Evolutionary conservation across 2,888 invertebrate genomes (phyloP), one percentile per base, ranked within the genome.

Genomic region (Rosalia funebris): DNA sequence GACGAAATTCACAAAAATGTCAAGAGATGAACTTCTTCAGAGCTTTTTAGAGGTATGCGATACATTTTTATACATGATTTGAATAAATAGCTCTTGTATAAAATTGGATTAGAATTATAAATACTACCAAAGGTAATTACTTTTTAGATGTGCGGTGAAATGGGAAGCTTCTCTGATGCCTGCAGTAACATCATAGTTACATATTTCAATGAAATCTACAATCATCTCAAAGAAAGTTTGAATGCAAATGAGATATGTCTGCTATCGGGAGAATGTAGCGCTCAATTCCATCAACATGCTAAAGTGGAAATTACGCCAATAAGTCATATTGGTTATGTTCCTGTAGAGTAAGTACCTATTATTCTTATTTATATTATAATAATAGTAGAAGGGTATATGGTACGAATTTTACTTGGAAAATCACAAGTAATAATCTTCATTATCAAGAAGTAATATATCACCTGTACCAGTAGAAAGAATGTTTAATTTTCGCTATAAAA

Each of bases 121-220:
- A n/a, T 34, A 34, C 34, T n/a, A n/a, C n/a, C n/a, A n/a, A n/a
- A n/a, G n/a, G n/a, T n/a, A n/a, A 34, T 34, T 34, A 53, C 62
- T 60, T 69, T 84, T 73, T 71, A 83, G 84, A 72, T 87, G 1
- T 94, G 95, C 79, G 88, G 91, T 42, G 82, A 85, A 57, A 79
- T 91, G 75, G 87, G 89, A 48, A 90, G 90, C 1, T 87, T 90
- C 41, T 90, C 92, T 0, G 94, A 94, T 81, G 89, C 89, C 5
- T 95, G 95, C 76, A 86, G 90, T 39, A 89, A 89, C 75, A 85
- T 91, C 10, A 85, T 92, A 20, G 83, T 92, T 60, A 87, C 86
- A 14, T 87, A 95, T 78, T 92, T 91, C 81, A 87, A 89, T 71
- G 85, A 87, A 42, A 89, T 95, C 58, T 87, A 91, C 65, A 80